phyloP scores from a whole-genome alignment of 2,888 invertebrate genomes.

The Himalopsyche anomala region DNA sequence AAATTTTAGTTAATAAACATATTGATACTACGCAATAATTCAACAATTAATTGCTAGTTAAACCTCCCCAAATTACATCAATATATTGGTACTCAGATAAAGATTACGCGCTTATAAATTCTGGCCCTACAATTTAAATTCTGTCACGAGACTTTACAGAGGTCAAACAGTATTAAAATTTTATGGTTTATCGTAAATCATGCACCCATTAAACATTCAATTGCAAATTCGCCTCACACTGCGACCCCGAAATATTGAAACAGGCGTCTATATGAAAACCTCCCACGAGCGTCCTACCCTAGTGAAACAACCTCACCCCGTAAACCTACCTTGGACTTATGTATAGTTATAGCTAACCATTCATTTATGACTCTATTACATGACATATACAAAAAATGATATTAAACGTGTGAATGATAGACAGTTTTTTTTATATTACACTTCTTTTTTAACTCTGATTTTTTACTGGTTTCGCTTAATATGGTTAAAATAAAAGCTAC shows the following conservation, averaged over 20 bases:
- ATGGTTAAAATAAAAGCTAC: too few species aligned
- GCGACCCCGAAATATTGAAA: slow-evolving; percentile 14
- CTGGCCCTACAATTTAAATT: not conserved
- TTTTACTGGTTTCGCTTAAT: too few species aligned
- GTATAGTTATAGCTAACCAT: not conserved
- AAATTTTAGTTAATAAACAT: too few species aligned
- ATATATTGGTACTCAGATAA: too few species aligned
- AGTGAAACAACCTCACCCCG: slow-evolving; percentile 5
- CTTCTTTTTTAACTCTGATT: too few species aligned
- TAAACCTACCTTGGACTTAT: slow-evolving; percentile 8
- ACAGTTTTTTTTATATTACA: too few species aligned
- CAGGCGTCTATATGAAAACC: not conserved
- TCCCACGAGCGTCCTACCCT: not conserved
- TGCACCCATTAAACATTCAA: slow-evolving; percentile 32
- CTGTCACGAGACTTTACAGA: not conserved
- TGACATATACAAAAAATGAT: not conserved
- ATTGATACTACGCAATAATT: too few species aligned
- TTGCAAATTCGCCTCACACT: slow-evolving; percentile 12
- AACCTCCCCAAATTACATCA: too few species aligned
- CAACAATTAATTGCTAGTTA: too few species aligned
- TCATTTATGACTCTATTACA: not conserved
- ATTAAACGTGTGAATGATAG: too few species aligned
- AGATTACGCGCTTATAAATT: too few species aligned
- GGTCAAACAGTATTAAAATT: slow-evolving; percentile 36
- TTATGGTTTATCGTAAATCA: slow-evolving; percentile 38